These are phyloP conservation scores for Hoplodrina blanda DNA, from an alignment of 2,888 invertebrate genomes.

Conservation along the genomic window DNA sequence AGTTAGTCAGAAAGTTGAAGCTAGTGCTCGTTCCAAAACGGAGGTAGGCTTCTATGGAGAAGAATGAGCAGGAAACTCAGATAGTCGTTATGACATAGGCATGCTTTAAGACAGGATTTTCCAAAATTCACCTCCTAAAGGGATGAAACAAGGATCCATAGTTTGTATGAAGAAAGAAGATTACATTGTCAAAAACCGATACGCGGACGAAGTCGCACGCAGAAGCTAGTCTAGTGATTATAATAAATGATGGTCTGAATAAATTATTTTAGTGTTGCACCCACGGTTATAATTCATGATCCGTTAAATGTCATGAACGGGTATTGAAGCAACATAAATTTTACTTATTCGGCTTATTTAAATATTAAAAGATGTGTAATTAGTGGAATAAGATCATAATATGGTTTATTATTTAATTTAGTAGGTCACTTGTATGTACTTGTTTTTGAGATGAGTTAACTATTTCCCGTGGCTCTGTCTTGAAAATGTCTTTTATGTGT, in stretches of 20 bases:
- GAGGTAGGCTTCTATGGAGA: too few species aligned
- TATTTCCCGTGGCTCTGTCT: background rate
- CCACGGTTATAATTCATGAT: conserved; percentile 37
- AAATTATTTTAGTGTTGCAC: conserved; percentile 22
- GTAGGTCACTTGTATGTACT: conserved; percentile 6
- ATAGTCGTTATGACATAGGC: too few species aligned
- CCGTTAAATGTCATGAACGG: conserved; percentile 35
- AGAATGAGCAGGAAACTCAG: too few species aligned
- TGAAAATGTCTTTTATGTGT: background rate
- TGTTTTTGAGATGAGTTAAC: background rate
- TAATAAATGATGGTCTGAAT: conserved; percentile 37
- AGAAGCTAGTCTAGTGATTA: background rate
- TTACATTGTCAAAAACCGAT: too few species aligned
- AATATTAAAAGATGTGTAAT: conserved; percentile 34
- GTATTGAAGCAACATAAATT: conserved; percentile 24
- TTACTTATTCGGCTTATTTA: conserved; percentile 24
- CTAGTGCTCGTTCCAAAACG: too few species aligned
- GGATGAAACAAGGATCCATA: too few species aligned
- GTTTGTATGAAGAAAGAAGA: too few species aligned
- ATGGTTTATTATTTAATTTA: conserved; percentile 16
- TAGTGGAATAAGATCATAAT: conserved; percentile 23
- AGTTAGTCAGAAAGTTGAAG: too few species aligned
- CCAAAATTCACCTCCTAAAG: too few species aligned
- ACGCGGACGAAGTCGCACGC: too few species aligned
- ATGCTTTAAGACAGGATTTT: too few species aligned